Conservation (phyloP, 2,113 vertebrate genomes). For the Naja naja region DNA sequence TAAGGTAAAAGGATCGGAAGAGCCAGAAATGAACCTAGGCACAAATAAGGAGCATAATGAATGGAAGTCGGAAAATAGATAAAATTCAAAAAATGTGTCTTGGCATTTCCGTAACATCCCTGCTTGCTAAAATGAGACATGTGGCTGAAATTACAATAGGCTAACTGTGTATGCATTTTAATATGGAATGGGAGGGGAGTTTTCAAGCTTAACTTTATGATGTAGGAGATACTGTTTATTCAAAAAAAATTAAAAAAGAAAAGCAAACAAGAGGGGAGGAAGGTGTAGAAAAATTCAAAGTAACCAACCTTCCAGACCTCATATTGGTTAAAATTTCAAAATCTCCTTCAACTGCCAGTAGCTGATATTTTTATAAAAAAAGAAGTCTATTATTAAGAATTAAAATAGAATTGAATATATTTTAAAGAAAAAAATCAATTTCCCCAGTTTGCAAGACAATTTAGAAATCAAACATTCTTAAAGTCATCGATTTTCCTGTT, state of each 20-base stretch:
- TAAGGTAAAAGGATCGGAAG: slow-evolving; percentile 64
- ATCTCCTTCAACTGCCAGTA: slow-evolving; percentile 31
- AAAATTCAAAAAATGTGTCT: neutral
- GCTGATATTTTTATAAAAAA: slow-evolving; percentile 27
- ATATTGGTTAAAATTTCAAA: slow-evolving; percentile 14
- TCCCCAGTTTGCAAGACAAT: neutral
- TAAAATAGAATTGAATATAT: neutral
- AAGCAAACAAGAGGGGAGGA: neutral
- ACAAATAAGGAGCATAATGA: slow-evolving; percentile 18
- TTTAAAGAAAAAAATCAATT: neutral
- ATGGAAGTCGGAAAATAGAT: accelerated
- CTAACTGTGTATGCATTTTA: slow-evolving; percentile 25
- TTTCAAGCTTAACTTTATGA: slow-evolving; percentile 26
- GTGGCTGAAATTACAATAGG: slow-evolving; percentile 30
- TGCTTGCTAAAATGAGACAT: slow-evolving; percentile 5
- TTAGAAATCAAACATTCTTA: slow-evolving; percentile 1
- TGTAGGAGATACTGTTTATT: neutral
- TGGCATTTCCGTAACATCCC: slow-evolving; percentile 28
- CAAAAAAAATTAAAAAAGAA: neutral
- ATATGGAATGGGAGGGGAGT: neutral
- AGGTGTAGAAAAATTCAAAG: neutral
- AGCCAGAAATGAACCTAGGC: slow-evolving; percentile 38
- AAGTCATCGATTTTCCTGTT: neutral
- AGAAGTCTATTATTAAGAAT: neutral
- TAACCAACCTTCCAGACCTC: slow-evolving; percentile 37